Percentiles rank a stretch among this genome's conserved stretches.
Conservation (phyloP, 2,888 invertebrate genomes). For the Sisyra nigra region DNA sequence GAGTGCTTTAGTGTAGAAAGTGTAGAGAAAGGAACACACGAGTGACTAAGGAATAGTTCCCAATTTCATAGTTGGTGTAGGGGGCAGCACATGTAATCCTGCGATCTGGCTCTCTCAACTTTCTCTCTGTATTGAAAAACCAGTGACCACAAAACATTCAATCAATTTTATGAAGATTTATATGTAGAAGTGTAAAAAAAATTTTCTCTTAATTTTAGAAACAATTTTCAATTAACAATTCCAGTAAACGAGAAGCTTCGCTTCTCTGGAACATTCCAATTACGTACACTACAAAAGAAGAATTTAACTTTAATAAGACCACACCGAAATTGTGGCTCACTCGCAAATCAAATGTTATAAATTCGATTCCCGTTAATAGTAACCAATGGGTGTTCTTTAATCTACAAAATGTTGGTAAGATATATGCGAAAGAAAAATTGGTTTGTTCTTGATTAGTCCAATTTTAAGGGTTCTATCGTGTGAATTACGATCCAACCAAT, state of each 20-base stretch:
- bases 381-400: slow-evolving; percentile 43
- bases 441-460: slow-evolving; percentile 13
- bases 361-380: too few relatives aligned
- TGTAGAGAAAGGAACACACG: too few relatives aligned
- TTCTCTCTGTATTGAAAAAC: too few relatives aligned
- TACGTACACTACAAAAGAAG: slow-evolving; percentile 26
- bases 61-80: too few relatives aligned
- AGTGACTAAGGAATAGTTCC: too few relatives aligned
- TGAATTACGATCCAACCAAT: slow-evolving; percentile 45
- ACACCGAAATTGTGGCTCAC: slow-evolving; percentile 33
- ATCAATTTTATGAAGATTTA: too few relatives aligned
- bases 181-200: too few relatives aligned
- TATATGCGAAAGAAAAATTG: slow-evolving; percentile 2
- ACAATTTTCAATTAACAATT: slow-evolving; percentile 6
- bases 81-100: too few relatives aligned
- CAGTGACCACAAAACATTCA: too few relatives aligned
- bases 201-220: background rate
- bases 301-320: slow-evolving; percentile 23
- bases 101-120: too few relatives aligned
- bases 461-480: slow-evolving; percentile 42
- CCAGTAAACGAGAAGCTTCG: slow-evolving; percentile 14
- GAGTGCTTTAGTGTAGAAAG: too few relatives aligned
- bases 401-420: slow-evolving; percentile 41
- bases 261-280: slow-evolving; percentile 33
- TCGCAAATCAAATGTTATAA: slow-evolving; percentile 21